Conservation (phyloP, 2,113 vertebrate genomes). For the Penelope pileata region DNA sequence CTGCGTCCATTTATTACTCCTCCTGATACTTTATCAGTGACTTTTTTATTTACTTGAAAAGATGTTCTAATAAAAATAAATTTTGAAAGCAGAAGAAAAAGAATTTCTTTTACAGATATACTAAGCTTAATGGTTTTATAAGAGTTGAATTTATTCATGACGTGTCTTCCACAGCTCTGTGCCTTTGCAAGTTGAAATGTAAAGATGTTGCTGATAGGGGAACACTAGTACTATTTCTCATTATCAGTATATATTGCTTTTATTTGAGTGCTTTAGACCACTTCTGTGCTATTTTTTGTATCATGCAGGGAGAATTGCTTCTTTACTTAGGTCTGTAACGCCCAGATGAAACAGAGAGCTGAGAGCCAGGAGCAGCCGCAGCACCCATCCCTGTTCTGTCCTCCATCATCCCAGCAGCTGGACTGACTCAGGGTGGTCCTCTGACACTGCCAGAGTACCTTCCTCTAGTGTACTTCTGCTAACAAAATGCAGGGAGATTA, state of each 20-base stretch:
- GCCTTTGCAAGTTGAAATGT: not conserved
- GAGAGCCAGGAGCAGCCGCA: not conserved
- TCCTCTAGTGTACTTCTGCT: not conserved
- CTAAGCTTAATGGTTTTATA: not conserved
- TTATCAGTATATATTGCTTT: not conserved
- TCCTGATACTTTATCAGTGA: not conserved
- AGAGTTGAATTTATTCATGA: not conserved
- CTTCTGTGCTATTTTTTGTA: accelerated
- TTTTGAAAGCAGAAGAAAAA: not conserved
- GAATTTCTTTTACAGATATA: not conserved
- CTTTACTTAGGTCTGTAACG: not conserved
- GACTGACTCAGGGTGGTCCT: accelerated
- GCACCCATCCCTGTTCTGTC: not conserved
- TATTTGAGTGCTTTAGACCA: not conserved
- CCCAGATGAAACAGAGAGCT: not conserved
- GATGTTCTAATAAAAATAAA: not conserved
- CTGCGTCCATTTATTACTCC: not conserved
- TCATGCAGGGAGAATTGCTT: not conserved
- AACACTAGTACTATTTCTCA: not conserved
- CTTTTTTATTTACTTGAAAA: not conserved
- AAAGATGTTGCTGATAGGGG: not conserved
- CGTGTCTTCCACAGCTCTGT: not conserved
- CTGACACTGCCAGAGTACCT: not conserved
- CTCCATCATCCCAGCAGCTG: not conserved
- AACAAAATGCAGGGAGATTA: not conserved